These are phyloP conservation scores for Dryobotodes eremita DNA, from an alignment of 2,888 invertebrate genomes.

Conservation along the genomic window DNA sequence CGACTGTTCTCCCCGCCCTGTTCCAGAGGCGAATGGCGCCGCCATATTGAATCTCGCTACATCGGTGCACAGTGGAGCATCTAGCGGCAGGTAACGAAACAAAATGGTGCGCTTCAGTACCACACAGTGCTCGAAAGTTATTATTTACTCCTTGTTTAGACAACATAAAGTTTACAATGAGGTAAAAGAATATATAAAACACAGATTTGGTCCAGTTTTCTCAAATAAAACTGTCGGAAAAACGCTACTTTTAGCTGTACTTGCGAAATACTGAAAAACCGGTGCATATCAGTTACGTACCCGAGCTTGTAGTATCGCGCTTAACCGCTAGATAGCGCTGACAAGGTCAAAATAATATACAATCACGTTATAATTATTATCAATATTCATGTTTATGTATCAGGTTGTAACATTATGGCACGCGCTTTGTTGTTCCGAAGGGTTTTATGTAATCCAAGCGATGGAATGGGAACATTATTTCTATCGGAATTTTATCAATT, in stretches of 20 bases:
- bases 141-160: slow-evolving; percentile 20
- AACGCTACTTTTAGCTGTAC: background rate
- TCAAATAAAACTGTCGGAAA: background rate
- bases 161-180: background rate
- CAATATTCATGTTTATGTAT: slow-evolving; percentile 67
- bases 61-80: slow-evolving; percentile 80
- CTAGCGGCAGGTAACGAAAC: slow-evolving; percentile 81
- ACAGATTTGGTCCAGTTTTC: slow-evolving; percentile 3
- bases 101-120: slow-evolving; percentile 63
- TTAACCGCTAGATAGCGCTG: slow-evolving; percentile 75
- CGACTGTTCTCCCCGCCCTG: slow-evolving; percentile 91
- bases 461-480: slow-evolving; percentile 49
- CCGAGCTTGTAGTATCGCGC: slow-evolving; percentile 56
- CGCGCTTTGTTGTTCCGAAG: slow-evolving; percentile 59
- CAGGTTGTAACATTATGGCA: slow-evolving; percentile 58
- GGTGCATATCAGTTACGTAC: slow-evolving; percentile 31
- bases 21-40: slow-evolving; percentile 89
- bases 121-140: slow-evolving; percentile 34
- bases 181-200: background rate
- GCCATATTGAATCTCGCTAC: slow-evolving; percentile 88
- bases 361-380: slow-evolving; percentile 59
- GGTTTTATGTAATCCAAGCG: slow-evolving; percentile 62
- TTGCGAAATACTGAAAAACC: background rate
- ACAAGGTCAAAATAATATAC: slow-evolving; percentile 65
- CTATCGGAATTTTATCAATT: slow-evolving; percentile 37